Conservation (phyloP, 2,113 vertebrate genomes). For the Uria lomvia region DNA sequence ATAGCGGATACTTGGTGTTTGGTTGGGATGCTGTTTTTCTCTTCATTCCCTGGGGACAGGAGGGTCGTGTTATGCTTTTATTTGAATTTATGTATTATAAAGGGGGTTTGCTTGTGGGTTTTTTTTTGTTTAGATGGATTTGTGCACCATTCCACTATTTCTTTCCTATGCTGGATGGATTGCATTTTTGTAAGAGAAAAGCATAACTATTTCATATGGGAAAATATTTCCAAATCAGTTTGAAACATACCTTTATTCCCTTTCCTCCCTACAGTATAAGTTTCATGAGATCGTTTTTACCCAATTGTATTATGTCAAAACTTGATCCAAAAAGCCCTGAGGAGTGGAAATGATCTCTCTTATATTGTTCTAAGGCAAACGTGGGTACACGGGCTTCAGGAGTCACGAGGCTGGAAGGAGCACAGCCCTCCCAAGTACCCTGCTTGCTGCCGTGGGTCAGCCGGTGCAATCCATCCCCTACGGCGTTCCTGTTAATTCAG, state of each 20-base stretch:
- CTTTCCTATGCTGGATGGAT: background rate
- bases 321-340: conserved; percentile 38
- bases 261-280: conserved; percentile 28
- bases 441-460: background rate
- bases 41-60: background rate
- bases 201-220: background rate
- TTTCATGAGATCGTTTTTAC: conserved; percentile 48
- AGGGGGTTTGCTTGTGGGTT: background rate
- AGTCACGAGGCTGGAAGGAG: background rate
- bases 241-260: conserved; percentile 57
- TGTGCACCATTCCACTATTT: background rate
- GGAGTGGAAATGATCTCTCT: conserved; percentile 45
- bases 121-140: background rate
- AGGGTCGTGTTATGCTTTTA: background rate
- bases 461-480: fast-evolving
- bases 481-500: background rate
- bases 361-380: background rate
- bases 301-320: conserved; percentile 37
- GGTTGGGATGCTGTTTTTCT: background rate
- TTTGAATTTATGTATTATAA: background rate
- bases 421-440: background rate
- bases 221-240: conserved; percentile 47
- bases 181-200: background rate
- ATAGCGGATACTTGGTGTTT: background rate
- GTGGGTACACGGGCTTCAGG: background rate